Evolutionary conservation across 2,888 invertebrate genomes (phyloP).

Genomic region (Epiblema foenella): DNA sequence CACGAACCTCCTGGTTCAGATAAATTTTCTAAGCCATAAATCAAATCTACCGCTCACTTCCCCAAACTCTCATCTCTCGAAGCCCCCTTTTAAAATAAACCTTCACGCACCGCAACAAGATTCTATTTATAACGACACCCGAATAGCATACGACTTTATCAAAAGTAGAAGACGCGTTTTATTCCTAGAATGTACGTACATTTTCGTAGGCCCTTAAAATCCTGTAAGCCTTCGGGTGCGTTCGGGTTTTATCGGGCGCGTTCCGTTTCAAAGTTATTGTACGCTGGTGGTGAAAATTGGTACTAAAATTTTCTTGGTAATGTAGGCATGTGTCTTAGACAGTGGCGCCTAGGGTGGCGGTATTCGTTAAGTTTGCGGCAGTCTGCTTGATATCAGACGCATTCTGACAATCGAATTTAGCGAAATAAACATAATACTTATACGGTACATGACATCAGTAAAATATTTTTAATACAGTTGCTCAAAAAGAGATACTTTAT

Average conservation of each 20-base stretch:
- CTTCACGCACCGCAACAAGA: background rate
- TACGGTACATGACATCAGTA: too few species aligned
- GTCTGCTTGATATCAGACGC: too few species aligned
- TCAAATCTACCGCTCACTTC: slow-evolving; percentile 16
- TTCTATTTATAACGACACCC: background rate
- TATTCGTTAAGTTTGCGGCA: too few species aligned
- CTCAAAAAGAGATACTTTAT: too few species aligned
- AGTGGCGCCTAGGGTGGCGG: too few species aligned
- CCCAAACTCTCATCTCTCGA: slow-evolving; percentile 9
- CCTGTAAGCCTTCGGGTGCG: slow-evolving; percentile 21
- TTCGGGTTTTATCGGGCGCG: slow-evolving; percentile 23
- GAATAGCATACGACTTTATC: background rate
- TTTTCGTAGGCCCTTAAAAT: slow-evolving; percentile 25
- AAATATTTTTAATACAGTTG: too few species aligned
- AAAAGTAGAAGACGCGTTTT: slow-evolving; percentile 3
- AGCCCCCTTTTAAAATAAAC: background rate
- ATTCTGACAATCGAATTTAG: too few species aligned
- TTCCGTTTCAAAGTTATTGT: slow-evolving; percentile 17
- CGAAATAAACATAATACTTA: too few species aligned
- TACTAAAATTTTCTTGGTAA: background rate
- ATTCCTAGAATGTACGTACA: slow-evolving; percentile 24
- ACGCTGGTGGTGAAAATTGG: background rate
- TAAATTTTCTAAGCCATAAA: slow-evolving; percentile 32
- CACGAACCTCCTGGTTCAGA: slow-evolving; percentile 21
- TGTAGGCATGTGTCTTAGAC: background rate